Evolutionary conservation across 2,797 vertebrate species (phyloP).

Genomic region (Oreochromis mossambicus): DNA sequence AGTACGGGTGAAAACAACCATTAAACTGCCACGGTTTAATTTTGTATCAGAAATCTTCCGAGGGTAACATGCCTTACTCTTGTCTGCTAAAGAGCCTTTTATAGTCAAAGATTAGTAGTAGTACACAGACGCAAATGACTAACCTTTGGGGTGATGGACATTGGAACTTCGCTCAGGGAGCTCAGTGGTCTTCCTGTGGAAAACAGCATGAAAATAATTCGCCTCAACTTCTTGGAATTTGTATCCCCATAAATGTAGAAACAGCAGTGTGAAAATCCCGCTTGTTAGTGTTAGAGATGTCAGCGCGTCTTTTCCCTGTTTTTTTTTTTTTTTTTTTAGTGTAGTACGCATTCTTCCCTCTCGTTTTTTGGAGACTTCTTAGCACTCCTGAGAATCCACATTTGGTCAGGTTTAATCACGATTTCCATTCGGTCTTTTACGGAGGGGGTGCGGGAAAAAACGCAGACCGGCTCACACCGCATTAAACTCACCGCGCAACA

Average conservation of each 20-base stretch:
- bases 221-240: constrained; percentile 35
- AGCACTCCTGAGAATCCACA: constrained; percentile 28
- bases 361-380: constrained; percentile 26
- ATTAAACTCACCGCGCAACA: constrained; percentile 31
- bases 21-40: not conserved
- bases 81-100: not conserved
- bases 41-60: not conserved
- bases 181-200: constrained; percentile 1
- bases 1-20: not conserved
- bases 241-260: not conserved
- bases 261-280: constrained; percentile 10
- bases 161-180: constrained; percentile 39
- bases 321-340: not conserved
- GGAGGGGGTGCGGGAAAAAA: not conserved
- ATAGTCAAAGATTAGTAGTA: not conserved
- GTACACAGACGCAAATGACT: constrained; percentile 7
- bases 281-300: not conserved
- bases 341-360: constrained; percentile 17
- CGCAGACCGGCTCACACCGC: constrained; percentile 17
- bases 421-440: constrained; percentile 22
- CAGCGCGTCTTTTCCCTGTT: constrained; percentile 7
- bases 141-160: constrained; percentile 46
- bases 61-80: not conserved
- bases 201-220: not conserved
- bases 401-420: constrained; percentile 41